These are phyloP conservation scores for Parnassius smintheus DNA, from an alignment of 2,888 invertebrate species.

Conservation along the genomic window DNA sequence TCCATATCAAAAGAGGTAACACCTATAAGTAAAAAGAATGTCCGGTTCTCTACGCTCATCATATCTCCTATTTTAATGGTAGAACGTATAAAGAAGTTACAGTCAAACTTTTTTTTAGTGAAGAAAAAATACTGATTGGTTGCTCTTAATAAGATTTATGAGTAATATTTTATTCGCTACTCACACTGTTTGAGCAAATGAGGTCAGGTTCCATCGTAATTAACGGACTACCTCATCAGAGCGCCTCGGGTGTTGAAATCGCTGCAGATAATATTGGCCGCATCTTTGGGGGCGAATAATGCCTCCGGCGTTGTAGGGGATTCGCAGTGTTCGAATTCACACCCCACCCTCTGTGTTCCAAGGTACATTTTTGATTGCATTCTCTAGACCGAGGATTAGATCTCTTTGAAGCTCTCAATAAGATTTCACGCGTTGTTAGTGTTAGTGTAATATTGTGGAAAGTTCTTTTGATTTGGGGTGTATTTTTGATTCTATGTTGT, in stretches of 20 bases:
- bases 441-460: conserved; percentile 72
- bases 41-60: no score
- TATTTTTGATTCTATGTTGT: conserved; percentile 77
- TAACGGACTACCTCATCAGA: conserved; percentile 43
- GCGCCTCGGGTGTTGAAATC: conserved; percentile 37
- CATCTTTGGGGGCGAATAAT: conserved; percentile 39
- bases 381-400: conserved; percentile 45
- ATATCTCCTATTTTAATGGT: no score
- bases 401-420: conserved; percentile 76
- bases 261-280: conserved; percentile 44
- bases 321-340: conserved; percentile 32
- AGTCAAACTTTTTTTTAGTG: no score
- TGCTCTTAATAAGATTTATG: no score
- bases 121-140: no score
- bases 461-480: conserved; percentile 73
- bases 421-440: conserved; percentile 78
- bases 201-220: conserved; percentile 36
- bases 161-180: not conserved
- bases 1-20: no score
- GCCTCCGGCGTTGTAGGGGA: conserved; percentile 35
- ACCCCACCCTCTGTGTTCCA: conserved; percentile 28
- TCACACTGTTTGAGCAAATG: conserved; percentile 33
- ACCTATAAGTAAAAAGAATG: no score
- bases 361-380: conserved; percentile 28
- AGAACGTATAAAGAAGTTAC: no score